Conservation (phyloP, 30 jellyfish, hydroid and myxozoan genomes). For the Aurelia coerulea region DNA sequence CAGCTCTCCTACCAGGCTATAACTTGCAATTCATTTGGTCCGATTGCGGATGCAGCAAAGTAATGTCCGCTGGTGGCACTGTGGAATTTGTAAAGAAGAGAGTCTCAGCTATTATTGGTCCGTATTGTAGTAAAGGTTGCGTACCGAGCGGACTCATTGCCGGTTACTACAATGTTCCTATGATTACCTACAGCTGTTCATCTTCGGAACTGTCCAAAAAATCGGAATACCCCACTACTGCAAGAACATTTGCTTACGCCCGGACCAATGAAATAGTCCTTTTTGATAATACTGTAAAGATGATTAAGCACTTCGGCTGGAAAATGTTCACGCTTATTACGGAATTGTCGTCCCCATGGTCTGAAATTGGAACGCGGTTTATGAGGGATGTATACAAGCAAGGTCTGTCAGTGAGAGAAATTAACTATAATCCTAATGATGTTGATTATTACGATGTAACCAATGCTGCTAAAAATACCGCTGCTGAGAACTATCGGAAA, state of each 20-base stretch:
- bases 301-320: constrained; percentile 78
- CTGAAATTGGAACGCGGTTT: constrained; percentile 28
- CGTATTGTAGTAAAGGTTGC: constrained; percentile 74
- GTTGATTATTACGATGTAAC: constrained; percentile 14
- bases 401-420: constrained; percentile 6
- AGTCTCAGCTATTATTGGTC: constrained; percentile 65
- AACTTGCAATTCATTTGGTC: constrained; percentile 54
- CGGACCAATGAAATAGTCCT: constrained; percentile 69
- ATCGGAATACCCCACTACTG: constrained; percentile 80
- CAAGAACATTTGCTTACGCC: constrained; percentile 87
- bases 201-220: constrained; percentile 61
- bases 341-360: constrained; percentile 62
- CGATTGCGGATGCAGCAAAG: constrained; percentile 64
- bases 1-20: constrained; percentile 48
- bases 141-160: constrained; percentile 68
- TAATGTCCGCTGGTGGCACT: constrained; percentile 65
- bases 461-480: constrained; percentile 5
- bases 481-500: constrained; percentile 8
- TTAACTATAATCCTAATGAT: constrained; percentile 29
- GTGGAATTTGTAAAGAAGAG: constrained; percentile 51
- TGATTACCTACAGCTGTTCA: constrained; percentile 93
- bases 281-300: constrained; percentile 17
- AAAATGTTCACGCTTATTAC: constrained; percentile 72
- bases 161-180: constrained; percentile 67
- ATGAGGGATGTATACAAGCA: constrained; percentile 6